A percentile compares a stretch with the other conserved stretches of the same genome.
Evolutionary conservation across 2,113 vertebrate genomes (phyloP).

Genomic region (Aptenodytes patagonicus): DNA sequence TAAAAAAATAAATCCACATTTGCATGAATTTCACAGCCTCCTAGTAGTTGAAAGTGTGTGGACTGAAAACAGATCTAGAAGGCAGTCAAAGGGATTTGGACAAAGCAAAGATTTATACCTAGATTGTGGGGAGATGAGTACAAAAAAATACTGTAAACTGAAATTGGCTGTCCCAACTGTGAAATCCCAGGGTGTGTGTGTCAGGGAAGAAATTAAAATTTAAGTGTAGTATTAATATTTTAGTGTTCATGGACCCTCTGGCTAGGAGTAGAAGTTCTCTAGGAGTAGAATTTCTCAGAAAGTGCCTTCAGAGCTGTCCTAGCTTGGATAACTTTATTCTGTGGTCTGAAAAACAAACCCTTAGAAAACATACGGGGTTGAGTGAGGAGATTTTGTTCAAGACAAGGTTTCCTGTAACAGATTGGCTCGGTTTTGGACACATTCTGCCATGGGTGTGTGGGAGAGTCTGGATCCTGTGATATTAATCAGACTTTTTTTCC

Average conservation of each 20-base stretch:
- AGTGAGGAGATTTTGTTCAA: not conserved
- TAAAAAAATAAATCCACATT: not conserved
- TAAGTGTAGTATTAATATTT: not conserved
- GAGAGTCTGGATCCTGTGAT: conserved; percentile 11
- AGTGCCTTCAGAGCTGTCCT: not conserved
- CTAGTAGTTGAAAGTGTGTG: not conserved
- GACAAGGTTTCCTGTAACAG: not conserved
- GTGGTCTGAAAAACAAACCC: not conserved
- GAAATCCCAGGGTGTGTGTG: not conserved
- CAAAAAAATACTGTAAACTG: not conserved
- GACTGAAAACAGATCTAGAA: not conserved
- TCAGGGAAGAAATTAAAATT: not conserved
- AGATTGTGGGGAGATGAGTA: not conserved
- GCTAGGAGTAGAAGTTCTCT: not conserved
- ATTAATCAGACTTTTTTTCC: not conserved
- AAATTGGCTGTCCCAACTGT: not conserved
- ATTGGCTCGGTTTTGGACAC: not conserved
- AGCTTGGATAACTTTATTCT: not conserved
- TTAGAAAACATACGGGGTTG: not conserved
- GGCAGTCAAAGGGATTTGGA: not conserved
- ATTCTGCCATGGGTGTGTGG: not conserved
- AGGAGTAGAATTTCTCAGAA: not conserved
- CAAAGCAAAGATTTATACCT: not conserved
- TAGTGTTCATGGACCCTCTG: not conserved
- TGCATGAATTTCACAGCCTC: not conserved